Conservation (phyloP, 2,113 vertebrate species). For the Delphinus delphis region DNA sequence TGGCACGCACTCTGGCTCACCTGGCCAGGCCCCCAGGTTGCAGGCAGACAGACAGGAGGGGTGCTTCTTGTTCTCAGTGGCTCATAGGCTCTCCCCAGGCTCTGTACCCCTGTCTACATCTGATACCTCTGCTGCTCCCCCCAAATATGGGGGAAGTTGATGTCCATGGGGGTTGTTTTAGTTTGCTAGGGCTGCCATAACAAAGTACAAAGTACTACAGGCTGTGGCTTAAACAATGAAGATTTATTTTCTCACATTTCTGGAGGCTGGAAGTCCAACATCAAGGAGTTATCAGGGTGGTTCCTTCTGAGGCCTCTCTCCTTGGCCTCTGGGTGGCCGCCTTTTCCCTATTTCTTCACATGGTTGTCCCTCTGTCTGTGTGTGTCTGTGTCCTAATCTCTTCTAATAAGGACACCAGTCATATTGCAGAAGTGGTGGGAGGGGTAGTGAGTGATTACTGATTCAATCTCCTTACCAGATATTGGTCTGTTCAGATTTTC, state of each 20-base stretch:
- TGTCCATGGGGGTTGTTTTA: background rate
- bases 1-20: background rate
- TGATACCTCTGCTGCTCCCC: accelerated
- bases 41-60: too few relatives aligned
- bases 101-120: background rate
- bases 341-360: background rate
- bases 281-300: too few relatives aligned
- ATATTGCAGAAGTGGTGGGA: background rate
- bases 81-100: background rate
- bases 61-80: background rate
- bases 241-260: background rate
- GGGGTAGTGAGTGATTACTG: background rate
- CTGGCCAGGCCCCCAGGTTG: background rate
- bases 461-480: background rate
- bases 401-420: background rate
- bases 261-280: background rate
- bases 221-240: background rate
- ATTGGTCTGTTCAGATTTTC: background rate
- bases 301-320: background rate
- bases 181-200: background rate
- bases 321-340: background rate
- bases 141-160: accelerated
- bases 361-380: background rate
- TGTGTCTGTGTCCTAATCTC: background rate
- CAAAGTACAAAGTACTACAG: background rate